A percentile compares a stretch with the other conserved stretches of the same genome.
These are phyloP conservation scores for Gulo gulo DNA, from an alignment of 2,113 vertebrate genomes.

Conservation along the genomic window DNA sequence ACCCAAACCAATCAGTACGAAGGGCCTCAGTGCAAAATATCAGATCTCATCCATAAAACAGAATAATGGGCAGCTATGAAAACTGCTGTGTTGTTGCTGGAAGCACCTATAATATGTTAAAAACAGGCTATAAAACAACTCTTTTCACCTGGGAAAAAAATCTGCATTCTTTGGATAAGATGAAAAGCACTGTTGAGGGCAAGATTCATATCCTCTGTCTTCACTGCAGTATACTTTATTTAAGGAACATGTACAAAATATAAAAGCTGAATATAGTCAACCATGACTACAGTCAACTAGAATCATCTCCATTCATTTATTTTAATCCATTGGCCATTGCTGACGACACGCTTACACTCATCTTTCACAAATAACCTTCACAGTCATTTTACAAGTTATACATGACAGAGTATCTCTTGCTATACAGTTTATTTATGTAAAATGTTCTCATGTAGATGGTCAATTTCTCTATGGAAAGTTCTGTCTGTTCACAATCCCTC, in stretches of 20 bases:
- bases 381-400: neutral
- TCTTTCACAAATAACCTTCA: conserved; percentile 25
- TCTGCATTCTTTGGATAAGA: neutral
- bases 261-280: neutral
- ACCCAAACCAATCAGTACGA: neutral
- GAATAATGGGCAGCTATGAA: neutral
- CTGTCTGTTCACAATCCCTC: neutral
- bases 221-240: neutral
- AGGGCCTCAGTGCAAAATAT: neutral
- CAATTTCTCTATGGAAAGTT: neutral
- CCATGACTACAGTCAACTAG: neutral
- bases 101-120: neutral
- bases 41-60: neutral
- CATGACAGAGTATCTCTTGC: neutral
- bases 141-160: neutral
- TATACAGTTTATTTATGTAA: neutral
- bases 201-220: neutral
- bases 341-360: neutral
- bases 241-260: neutral
- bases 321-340: neutral
- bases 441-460: neutral
- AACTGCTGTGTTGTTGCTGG: neutral
- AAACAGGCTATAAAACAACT: neutral
- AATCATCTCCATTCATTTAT: neutral
- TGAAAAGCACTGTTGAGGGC: neutral